A percentile compares a stretch with the other conserved stretches of the same genome.
Evolutionary conservation across 2,888 invertebrate genomes (phyloP).

Genomic region (Achlya flavicornis): DNA sequence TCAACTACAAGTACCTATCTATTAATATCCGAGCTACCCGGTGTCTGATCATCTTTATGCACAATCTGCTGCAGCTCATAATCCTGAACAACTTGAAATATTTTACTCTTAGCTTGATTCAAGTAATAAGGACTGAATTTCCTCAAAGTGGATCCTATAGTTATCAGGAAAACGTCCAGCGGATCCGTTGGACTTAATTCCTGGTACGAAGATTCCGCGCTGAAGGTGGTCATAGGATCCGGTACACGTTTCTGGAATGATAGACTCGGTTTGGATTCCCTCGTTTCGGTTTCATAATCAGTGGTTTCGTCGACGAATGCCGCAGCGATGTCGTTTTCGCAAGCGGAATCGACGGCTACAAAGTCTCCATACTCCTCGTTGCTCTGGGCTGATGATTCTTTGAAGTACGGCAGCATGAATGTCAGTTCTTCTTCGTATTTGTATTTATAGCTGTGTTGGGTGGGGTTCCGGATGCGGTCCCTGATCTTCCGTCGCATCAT

Average conservation of each 20-base stretch:
- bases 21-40: slow-evolving; percentile 38
- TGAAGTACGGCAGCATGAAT: slow-evolving; percentile 69
- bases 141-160: slow-evolving; percentile 66
- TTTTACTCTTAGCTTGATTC: slow-evolving; percentile 76
- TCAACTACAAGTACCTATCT: slow-evolving; percentile 29
- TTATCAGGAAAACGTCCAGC: slow-evolving; percentile 67
- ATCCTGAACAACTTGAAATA: slow-evolving; percentile 76
- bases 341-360: slow-evolving; percentile 40
- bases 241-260: slow-evolving; percentile 39
- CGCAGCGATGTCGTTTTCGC: slow-evolving; percentile 50
- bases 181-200: slow-evolving; percentile 63
- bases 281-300: slow-evolving; percentile 40
- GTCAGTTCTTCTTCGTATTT: slow-evolving; percentile 70
- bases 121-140: slow-evolving; percentile 70
- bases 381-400: slow-evolving; percentile 35
- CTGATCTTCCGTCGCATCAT: slow-evolving; percentile 70
- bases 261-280: slow-evolving; percentile 50
- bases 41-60: slow-evolving; percentile 46
- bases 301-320: slow-evolving; percentile 46
- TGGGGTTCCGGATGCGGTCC: slow-evolving; percentile 56
- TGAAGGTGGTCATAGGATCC: slow-evolving; percentile 25
- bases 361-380: slow-evolving; percentile 59
- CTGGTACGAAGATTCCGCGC: slow-evolving; percentile 37
- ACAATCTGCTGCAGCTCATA: slow-evolving; percentile 73
- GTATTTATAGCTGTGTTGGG: slow-evolving; percentile 59